These are phyloP conservation scores for Microcaecilia unicolor DNA, from an alignment of 2,797 vertebrate genomes.

Conservation along the genomic window DNA sequence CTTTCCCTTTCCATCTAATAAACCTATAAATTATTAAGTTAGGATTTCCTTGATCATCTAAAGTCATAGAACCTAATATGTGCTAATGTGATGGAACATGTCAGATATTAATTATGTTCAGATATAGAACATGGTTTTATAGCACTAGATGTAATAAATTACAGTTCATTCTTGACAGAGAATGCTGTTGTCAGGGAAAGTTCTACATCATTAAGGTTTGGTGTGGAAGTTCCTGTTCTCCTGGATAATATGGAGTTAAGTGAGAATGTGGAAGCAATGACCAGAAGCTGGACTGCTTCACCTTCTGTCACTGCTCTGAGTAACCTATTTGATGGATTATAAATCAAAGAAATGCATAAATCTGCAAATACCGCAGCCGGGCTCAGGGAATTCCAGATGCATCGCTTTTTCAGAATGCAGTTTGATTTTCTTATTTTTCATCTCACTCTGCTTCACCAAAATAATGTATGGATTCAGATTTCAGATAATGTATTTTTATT, in stretches of 20 bases:
- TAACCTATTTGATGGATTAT: background rate
- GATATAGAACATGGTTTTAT: constrained; percentile 37
- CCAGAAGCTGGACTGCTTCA: constrained; percentile 1
- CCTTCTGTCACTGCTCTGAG: background rate
- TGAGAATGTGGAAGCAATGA: background rate
- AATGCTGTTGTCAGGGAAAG: constrained; percentile 28
- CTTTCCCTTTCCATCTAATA: constrained; percentile 12
- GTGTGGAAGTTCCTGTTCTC: constrained; percentile 17
- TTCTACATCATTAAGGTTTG: constrained; percentile 36
- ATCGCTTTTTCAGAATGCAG: background rate
- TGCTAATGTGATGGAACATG: constrained; percentile 43
- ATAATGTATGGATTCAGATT: too few relatives aligned
- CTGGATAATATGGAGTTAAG: background rate
- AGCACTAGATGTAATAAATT: constrained; percentile 29
- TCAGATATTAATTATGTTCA: constrained; percentile 36
- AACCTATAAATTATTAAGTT: constrained; percentile 43
- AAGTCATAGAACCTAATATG: constrained; percentile 33
- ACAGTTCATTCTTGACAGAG: background rate
- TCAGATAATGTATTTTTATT: too few relatives aligned
- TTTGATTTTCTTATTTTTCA: background rate
- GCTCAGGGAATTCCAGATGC: background rate
- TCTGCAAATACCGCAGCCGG: background rate
- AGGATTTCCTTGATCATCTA: constrained; percentile 31
- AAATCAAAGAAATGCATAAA: background rate
- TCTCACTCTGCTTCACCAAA: background rate